Percentiles rank a stretch among this genome's conserved stretches.
Evolutionary conservation across 2,797 vertebrate genomes (phyloP).

Genomic region (Scyliorhinus canicula): DNA sequence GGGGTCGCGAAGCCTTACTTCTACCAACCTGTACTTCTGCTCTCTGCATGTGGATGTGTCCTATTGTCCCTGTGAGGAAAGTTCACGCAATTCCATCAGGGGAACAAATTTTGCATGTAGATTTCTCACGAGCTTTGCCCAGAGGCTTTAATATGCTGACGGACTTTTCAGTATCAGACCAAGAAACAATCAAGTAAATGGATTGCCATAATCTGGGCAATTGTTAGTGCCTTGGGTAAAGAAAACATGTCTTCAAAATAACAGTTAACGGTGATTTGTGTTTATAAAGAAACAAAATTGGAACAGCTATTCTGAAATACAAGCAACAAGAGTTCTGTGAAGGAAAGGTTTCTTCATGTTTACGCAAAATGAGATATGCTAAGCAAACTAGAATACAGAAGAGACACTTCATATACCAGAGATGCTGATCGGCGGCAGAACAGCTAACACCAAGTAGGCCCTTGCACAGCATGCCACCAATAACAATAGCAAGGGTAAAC

Average conservation of each 20-base stretch:
- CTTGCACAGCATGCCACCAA: background rate
- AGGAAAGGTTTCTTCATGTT: background rate
- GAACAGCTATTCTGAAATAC: background rate
- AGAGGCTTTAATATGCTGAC: too few species aligned
- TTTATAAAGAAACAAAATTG: background rate
- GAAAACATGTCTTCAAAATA: background rate
- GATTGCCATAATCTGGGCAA: background rate
- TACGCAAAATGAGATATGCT: background rate
- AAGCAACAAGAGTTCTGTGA: background rate
- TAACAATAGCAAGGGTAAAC: background rate
- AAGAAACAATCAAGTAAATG: conserved; percentile 1
- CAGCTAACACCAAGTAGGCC: background rate
- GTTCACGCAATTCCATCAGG: background rate
- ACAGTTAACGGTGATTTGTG: background rate
- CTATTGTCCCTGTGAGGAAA: background rate
- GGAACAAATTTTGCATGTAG: background rate
- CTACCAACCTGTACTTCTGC: background rate
- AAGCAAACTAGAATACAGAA: background rate
- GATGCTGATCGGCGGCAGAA: background rate
- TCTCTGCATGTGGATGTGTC: background rate
- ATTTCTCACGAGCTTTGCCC: background rate
- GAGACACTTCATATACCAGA: background rate
- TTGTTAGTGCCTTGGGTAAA: background rate
- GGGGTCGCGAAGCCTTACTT: background rate
- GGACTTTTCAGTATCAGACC: background rate